Conservation (phyloP, 2,797 vertebrate genomes). For the Characodon lateralis region DNA sequence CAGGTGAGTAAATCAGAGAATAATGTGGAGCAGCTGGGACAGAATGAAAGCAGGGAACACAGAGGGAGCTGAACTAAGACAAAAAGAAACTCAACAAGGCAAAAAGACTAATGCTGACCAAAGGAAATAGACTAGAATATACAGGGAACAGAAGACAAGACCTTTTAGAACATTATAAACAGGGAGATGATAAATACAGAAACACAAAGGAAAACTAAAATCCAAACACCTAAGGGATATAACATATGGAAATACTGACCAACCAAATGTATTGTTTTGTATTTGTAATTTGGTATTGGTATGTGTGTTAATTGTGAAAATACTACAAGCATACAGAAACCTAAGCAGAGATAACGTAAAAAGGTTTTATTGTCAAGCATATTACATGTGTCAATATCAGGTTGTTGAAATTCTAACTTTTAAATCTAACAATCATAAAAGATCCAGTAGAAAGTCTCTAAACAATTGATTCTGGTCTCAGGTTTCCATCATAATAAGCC, state of each 20-base stretch:
- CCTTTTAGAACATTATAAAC: no score
- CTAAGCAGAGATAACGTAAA: not conserved
- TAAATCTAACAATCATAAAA: not conserved
- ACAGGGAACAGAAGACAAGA: no score
- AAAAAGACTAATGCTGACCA: no score
- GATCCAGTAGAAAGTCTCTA: not conserved
- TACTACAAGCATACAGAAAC: not conserved
- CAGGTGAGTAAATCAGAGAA: no score
- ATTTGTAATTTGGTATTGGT: not conserved
- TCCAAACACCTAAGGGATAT: no score
- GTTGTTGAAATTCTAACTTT: not conserved
- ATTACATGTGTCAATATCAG: not conserved
- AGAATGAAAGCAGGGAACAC: no score
- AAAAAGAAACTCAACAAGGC: no score
- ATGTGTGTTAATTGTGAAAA: not conserved
- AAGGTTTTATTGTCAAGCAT: not conserved
- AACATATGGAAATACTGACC: not conserved
- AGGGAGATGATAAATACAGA: no score
- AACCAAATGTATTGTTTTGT: not conserved
- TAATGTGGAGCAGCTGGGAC: no score
- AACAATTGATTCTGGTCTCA: conserved; percentile 22
- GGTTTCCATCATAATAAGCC: conserved; percentile 33
- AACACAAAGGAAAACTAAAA: no score
- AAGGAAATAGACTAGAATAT: no score
- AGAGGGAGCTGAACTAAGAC: no score